Evolutionary conservation across 2,797 vertebrate species (phyloP).

Genomic region (Danio jaintianensis): DNA sequence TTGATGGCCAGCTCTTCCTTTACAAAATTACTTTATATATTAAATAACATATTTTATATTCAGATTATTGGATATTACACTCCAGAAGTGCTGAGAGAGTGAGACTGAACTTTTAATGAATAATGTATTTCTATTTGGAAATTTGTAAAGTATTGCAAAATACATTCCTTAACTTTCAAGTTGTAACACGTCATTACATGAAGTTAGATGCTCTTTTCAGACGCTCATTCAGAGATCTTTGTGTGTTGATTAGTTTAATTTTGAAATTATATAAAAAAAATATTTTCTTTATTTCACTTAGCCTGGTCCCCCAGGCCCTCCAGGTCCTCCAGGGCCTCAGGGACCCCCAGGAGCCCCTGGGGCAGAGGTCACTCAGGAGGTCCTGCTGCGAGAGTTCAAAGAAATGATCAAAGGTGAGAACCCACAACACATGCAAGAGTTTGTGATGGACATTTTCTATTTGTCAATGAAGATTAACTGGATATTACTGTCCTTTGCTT

Average conservation of each 20-base stretch:
- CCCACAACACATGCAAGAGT: not conserved
- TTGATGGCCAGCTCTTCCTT: not conserved
- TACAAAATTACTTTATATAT: not conserved
- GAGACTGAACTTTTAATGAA: conserved; percentile 1
- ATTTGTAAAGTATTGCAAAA: conserved; percentile 21
- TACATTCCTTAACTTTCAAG: conserved; percentile 30
- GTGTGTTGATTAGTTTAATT: not conserved
- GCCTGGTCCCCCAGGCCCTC: conserved; percentile 91
- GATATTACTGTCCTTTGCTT: conserved; percentile 28
- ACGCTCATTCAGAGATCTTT: conserved; percentile 1
- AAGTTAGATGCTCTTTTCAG: not conserved
- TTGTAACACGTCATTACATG: conserved; percentile 16
- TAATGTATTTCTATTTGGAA: not conserved
- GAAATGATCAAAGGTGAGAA: conserved; percentile 90
- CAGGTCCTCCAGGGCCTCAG: conserved; percentile 86
- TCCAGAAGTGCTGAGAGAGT: not conserved
- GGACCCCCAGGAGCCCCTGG: conserved; percentile 85
- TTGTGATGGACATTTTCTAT: conserved; percentile 16
- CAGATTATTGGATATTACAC: not conserved
- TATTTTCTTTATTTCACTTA: conserved; percentile 63
- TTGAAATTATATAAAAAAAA: not conserved
- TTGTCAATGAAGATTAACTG: conserved; percentile 8
- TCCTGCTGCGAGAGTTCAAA: conserved; percentile 90
- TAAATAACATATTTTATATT: not conserved
- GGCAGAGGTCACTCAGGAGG: conserved; percentile 87